Conservation (phyloP, 2,888 invertebrate genomes). For the Acrobasis consociella region DNA sequence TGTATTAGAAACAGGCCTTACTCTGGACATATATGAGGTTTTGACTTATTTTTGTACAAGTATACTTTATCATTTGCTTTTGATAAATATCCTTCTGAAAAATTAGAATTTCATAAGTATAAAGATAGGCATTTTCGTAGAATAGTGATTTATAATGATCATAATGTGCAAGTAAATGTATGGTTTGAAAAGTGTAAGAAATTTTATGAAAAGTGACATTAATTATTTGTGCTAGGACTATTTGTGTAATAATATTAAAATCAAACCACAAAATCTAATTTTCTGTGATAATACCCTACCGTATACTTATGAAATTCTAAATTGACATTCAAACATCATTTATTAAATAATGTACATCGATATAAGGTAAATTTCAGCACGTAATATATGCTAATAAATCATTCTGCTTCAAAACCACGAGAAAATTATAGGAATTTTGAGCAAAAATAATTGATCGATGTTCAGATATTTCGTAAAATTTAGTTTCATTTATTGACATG, state of each 20-base stretch:
- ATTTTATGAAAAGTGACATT: not conserved
- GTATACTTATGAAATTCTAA: not conserved
- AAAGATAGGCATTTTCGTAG: not conserved
- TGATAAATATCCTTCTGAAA: slow-evolving; percentile 12
- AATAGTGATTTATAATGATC: not conserved
- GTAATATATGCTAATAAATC: not conserved
- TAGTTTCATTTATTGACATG: not conserved
- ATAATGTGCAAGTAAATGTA: not conserved
- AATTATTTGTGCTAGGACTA: slow-evolving; percentile 12
- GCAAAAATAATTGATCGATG: slow-evolving; percentile 9
- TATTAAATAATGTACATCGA: not conserved
- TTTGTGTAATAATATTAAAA: slow-evolving; percentile 5
- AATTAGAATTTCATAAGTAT: not conserved
- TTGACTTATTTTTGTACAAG: not conserved
- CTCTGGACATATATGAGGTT: not conserved
- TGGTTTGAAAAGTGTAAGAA: not conserved
- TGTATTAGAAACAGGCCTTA: not conserved
- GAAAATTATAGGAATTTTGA: not conserved
- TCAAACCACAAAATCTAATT: not conserved
- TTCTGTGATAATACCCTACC: not conserved
- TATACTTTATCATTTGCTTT: not conserved
- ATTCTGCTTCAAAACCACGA: slow-evolving; percentile 1
- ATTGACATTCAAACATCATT: not conserved
- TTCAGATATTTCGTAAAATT: not conserved
- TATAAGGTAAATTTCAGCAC: not conserved